Evolutionary conservation across 2,797 vertebrate genomes (phyloP).

Genomic region (Synaphobranchus kaupii): DNA sequence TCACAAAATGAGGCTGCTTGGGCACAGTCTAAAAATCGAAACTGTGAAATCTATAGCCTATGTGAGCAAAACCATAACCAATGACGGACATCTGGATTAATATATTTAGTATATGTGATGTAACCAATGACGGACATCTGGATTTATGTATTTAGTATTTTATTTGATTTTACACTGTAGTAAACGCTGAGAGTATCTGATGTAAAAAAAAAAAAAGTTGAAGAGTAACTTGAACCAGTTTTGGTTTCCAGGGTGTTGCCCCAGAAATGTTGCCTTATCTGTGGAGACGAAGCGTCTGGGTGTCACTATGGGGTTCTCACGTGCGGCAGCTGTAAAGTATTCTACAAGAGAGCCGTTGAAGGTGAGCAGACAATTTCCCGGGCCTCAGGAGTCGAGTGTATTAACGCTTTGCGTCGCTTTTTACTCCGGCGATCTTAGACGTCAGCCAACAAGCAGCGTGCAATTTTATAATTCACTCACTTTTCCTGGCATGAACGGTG

Average conservation of each 20-base stretch:
- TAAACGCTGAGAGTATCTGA: neutral
- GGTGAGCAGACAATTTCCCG: conserved; percentile 71
- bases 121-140: no score
- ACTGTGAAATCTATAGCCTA: neutral
- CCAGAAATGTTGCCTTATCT: conserved; percentile 93
- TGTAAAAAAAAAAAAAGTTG: neutral
- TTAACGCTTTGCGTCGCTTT: neutral
- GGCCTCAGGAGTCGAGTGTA: neutral
- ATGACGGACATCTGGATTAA: no score
- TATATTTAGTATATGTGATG: no score
- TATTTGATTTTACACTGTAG: no score
- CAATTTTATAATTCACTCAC: neutral
- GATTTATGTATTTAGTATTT: no score
- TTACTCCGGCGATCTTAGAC: neutral
- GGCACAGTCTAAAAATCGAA: neutral
- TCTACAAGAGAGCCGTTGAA: conserved; percentile 98
- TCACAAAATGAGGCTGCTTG: neutral
- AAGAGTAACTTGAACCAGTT: neutral
- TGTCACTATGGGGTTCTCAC: conserved; percentile 97
- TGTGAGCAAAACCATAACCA: neutral
- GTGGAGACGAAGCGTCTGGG: conserved; percentile 93
- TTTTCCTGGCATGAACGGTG: neutral
- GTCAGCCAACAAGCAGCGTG: neutral
- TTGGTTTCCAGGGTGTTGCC: conserved; percentile 68
- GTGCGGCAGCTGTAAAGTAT: conserved; percentile 98